Percentiles rank a stretch among this genome's conserved stretches.
Conservation (phyloP, 2,888 invertebrate genomes). For the Oxyteleia sp. region DNA sequence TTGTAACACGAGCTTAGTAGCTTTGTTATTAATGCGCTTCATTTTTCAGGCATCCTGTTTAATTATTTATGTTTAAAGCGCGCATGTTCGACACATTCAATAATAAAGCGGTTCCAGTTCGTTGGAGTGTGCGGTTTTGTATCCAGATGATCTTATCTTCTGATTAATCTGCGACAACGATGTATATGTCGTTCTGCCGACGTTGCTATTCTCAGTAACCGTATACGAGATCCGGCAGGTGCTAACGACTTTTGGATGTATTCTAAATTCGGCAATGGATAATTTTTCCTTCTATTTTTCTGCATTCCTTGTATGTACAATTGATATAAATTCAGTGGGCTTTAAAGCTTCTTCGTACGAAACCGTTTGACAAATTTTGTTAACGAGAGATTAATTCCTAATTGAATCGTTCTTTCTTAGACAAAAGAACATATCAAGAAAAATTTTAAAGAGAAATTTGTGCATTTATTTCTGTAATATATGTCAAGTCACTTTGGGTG, state of each 20-base stretch:
- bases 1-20: no score
- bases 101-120: slow-evolving; percentile 53
- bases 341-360: slow-evolving; percentile 68
- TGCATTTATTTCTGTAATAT: background rate
- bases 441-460: slow-evolving; percentile 67
- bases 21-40: no score
- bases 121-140: slow-evolving; percentile 35
- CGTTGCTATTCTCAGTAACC: slow-evolving; percentile 48
- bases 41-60: slow-evolving; percentile 20
- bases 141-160: slow-evolving; percentile 62
- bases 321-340: slow-evolving; percentile 71
- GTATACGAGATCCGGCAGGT: slow-evolving; percentile 72
- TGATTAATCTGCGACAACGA: slow-evolving; percentile 62
- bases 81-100: slow-evolving; percentile 34
- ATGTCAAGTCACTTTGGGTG: background rate
- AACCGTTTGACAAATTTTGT: slow-evolving; percentile 74
- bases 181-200: slow-evolving; percentile 56
- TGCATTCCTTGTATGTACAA: slow-evolving; percentile 72
- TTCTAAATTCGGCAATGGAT: slow-evolving; percentile 30
- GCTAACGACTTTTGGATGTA: slow-evolving; percentile 61
- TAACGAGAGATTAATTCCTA: slow-evolving; percentile 76
- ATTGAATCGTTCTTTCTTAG: slow-evolving; percentile 72
- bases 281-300: slow-evolving; percentile 58
- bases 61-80: slow-evolving; percentile 36
- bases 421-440: slow-evolving; percentile 57